Evolutionary conservation across 2,113 vertebrate species (phyloP).

Genomic region (Chitala chitala): DNA sequence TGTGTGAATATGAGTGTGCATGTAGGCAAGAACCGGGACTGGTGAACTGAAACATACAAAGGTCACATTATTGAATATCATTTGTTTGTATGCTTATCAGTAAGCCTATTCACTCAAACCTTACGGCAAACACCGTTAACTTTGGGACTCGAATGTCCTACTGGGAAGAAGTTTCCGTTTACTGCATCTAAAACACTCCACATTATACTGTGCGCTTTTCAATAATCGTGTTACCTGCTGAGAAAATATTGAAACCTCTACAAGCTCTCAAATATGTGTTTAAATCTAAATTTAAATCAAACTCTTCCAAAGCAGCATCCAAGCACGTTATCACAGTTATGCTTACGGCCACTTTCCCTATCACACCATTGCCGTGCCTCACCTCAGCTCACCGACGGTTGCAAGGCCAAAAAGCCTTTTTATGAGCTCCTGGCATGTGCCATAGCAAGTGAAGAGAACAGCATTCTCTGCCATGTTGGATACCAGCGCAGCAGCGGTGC

Average conservation of each 20-base stretch:
- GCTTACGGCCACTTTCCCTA: neutral
- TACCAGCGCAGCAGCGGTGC: constrained; percentile 40
- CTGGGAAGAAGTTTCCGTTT: neutral
- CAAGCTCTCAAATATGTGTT: too few relatives aligned
- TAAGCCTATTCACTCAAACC: constrained; percentile 9
- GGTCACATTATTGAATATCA: too few relatives aligned
- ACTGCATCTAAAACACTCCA: neutral
- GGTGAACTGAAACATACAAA: too few relatives aligned
- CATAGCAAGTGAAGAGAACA: constrained; percentile 44
- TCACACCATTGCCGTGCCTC: neutral
- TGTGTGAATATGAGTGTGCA: too few relatives aligned
- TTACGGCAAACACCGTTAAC: neutral
- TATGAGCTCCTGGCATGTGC: constrained; percentile 42
- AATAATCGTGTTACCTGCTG: neutral
- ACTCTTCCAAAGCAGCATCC: neutral
- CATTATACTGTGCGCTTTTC: neutral
- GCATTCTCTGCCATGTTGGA: constrained; percentile 44
- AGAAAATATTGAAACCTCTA: too few relatives aligned
- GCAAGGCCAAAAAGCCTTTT: constrained; percentile 25
- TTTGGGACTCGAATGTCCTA: neutral
- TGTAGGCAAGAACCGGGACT: too few relatives aligned
- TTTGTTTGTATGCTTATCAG: constrained; percentile 4
- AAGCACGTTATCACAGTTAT: neutral
- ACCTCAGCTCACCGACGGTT: constrained; percentile 35
- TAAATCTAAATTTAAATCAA: neutral